Evolutionary conservation across 30 jellyfish, hydroid and myxozoan species (phyloP).

Genomic region (Mastigias papua): DNA sequence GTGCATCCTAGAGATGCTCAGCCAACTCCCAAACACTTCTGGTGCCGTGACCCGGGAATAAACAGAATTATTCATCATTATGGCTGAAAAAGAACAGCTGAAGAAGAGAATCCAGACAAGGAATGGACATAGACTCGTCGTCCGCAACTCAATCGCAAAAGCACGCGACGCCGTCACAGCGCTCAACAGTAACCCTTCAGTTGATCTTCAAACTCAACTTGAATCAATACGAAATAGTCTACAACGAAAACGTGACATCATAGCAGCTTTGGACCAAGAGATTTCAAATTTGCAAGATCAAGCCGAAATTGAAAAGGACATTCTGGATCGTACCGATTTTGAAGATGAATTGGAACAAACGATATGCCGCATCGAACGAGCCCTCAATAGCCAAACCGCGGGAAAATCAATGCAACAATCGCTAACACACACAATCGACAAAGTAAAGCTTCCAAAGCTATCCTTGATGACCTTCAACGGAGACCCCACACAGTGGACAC

Average conservation of each 20-base stretch:
- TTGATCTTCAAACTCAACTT: neutral
- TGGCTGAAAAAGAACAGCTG: neutral
- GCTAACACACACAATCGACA: neutral
- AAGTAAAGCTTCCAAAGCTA: neutral
- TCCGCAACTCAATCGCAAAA: neutral
- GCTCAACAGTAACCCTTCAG: neutral
- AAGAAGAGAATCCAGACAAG: neutral
- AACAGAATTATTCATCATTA: neutral
- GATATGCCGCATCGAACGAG: neutral
- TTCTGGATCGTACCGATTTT: neutral
- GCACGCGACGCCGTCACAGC: neutral
- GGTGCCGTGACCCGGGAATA: conserved; percentile 14
- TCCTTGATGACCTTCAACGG: neutral
- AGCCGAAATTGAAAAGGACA: neutral
- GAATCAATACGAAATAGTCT: neutral
- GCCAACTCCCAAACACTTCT: no score
- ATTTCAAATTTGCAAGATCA: neutral
- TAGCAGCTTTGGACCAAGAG: neutral
- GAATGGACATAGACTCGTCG: neutral
- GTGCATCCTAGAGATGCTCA: no score
- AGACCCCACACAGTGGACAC: conserved; percentile 20
- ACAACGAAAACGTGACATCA: neutral
- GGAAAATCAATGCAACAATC: neutral
- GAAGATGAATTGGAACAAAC: neutral
- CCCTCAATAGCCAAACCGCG: neutral